Percentiles rank a stretch among this genome's conserved stretches.
Conservation (phyloP, 1,140 invertebrate species). For the Yoshiicerus persimilis region DNA sequence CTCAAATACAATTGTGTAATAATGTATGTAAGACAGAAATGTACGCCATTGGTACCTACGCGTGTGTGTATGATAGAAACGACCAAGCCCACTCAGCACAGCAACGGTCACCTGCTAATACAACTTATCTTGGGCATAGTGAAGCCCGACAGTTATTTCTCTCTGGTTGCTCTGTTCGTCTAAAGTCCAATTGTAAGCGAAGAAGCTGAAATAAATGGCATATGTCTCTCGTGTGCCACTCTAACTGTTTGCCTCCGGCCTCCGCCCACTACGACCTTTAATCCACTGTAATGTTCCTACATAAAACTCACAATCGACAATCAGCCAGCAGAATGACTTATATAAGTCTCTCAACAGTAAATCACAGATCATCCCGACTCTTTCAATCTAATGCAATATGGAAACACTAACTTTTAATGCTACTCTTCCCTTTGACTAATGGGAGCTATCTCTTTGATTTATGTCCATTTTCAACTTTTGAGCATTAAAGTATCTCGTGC, state of each 20-base stretch:
- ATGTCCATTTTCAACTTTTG: conserved; percentile 1
- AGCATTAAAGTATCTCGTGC: neutral
- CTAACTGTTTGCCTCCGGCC: conserved; percentile 31
- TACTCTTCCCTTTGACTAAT: conserved; percentile 4
- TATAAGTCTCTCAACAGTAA: conserved; percentile 11
- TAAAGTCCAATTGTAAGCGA: neutral
- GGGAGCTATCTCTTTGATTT: conserved; percentile 9
- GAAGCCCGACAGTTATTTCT: neutral
- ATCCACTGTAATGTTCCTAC: conserved; percentile 18
- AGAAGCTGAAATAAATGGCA: conserved; percentile 31
- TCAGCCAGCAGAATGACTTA: neutral
- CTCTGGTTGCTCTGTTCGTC: neutral
- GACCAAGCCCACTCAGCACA: neutral
- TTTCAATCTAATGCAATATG: neutral
- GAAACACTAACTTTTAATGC: neutral
- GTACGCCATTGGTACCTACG: neutral
- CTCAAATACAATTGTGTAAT: neutral
- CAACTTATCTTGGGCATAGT: neutral
- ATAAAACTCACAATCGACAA: conserved; percentile 7
- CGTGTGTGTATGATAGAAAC: too few relatives aligned
- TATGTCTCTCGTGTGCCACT: conserved; percentile 31
- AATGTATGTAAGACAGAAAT: neutral
- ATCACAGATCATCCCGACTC: conserved; percentile 4
- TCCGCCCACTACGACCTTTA: conserved; percentile 32
- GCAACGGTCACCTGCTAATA: conserved; percentile 4